Evolutionary conservation across 1,140 invertebrate genomes (phyloP).

Genomic region (Tetragonula clypearis): DNA sequence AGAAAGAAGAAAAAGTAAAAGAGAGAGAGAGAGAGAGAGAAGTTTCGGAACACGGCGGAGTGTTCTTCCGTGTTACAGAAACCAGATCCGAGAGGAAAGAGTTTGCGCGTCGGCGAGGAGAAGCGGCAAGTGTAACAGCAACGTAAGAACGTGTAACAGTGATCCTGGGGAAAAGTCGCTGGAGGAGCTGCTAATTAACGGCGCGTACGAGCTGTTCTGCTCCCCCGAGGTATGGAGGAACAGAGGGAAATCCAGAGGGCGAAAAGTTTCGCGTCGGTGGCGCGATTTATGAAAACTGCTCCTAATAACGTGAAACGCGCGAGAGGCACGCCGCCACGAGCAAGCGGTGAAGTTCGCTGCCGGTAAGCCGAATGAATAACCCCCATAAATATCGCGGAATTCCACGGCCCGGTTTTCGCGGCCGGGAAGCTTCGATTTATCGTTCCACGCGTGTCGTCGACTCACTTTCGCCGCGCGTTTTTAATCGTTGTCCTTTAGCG

Average conservation of each 20-base stretch:
- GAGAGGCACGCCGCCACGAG: conserved; percentile 31
- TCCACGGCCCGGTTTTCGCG: conserved; percentile 31
- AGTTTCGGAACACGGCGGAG: conserved; percentile 25
- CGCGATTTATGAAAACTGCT: conserved; percentile 67
- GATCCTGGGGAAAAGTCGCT: conserved; percentile 36
- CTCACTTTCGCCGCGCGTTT: conserved; percentile 32
- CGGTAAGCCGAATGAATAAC: conserved; percentile 65
- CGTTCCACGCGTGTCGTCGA: conserved; percentile 41
- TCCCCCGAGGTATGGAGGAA: background rate
- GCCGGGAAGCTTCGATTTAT: conserved; percentile 61
- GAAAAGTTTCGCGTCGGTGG: conserved; percentile 43
- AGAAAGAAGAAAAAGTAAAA: background rate
- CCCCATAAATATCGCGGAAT: conserved; percentile 66
- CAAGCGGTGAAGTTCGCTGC: conserved; percentile 42
- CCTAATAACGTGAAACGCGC: conserved; percentile 59
- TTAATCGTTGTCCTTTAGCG: conserved; percentile 46
- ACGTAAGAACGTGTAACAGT: conserved; percentile 34
- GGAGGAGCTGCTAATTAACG: conserved; percentile 58
- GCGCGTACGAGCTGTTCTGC: conserved; percentile 16
- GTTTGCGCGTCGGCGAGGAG: conserved; percentile 6
- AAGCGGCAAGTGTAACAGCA: background rate
- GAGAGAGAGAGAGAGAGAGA: background rate
- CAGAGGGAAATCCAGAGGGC: background rate
- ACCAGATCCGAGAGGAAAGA: conserved; percentile 40
- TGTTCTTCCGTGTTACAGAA: conserved; percentile 51